A percentile compares a stretch with the other conserved stretches of the same genome.
phyloP scores from a whole-genome alignment of 2,113 vertebrate species.

The Oncorhynchus mykiss region DNA sequence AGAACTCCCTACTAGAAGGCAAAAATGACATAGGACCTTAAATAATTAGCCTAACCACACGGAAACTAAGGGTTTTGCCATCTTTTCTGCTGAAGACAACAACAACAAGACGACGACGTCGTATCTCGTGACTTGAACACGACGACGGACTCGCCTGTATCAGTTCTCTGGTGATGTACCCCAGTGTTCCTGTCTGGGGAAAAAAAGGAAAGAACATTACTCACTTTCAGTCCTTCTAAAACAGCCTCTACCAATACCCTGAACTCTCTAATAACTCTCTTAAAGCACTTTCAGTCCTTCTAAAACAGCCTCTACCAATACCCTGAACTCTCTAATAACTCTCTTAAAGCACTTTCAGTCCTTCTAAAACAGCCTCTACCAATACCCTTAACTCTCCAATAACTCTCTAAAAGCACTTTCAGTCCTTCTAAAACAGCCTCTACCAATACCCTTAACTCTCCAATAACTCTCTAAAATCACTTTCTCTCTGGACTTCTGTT shows the following conservation, averaged over 20 bases:
- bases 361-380: slow-evolving; percentile 88
- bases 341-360: slow-evolving; percentile 98
- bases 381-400: slow-evolving; percentile 83
- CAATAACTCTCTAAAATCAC: not conserved
- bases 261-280: slow-evolving; percentile 71
- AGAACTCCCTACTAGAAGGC: slow-evolving; percentile 86
- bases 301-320: slow-evolving; percentile 91
- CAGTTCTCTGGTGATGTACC: slow-evolving; percentile 83
- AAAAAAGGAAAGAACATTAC: slow-evolving; percentile 72
- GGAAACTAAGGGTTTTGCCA: slow-evolving; percentile 85
- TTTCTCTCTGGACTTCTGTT: slow-evolving; percentile 80
- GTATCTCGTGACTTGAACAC: slow-evolving; percentile 93
- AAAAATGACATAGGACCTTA: slow-evolving; percentile 99
- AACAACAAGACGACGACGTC: slow-evolving; percentile 53
- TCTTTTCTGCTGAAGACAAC: slow-evolving; percentile 89
- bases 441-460: no score
- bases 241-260: slow-evolving; percentile 91
- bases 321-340: slow-evolving; percentile 80
- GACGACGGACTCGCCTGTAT: slow-evolving; percentile 88
- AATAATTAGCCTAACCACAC: slow-evolving; percentile 89
- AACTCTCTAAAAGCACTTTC: not conserved
- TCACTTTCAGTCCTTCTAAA: slow-evolving; percentile 77
- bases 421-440: no score
- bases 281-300: slow-evolving; percentile 31
- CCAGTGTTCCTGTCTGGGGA: slow-evolving; percentile 79